Base-by-base conservation (phyloP, 2,888 invertebrate species). In the Tholera decimalis region DNA sequence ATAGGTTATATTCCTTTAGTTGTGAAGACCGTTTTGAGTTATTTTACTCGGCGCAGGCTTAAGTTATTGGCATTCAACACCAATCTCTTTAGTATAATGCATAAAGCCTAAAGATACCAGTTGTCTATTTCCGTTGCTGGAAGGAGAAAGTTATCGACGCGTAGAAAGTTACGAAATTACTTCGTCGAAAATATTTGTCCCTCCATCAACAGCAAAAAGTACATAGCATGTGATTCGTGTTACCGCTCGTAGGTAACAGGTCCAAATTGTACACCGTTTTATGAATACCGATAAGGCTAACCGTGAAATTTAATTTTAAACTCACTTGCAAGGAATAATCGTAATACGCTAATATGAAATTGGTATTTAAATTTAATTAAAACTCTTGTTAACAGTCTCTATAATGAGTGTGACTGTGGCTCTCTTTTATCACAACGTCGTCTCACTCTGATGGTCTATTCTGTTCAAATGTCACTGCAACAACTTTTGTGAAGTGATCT, bases 301-400 rank as follows among this genome's bases (percentile, higher is more conserved):
- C 15, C n/a, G 18, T 46, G 35, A 46, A 35, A 46, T 46, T 20
- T 35, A 35, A 22, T 63, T 61, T 61, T 33, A 20, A 33, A 44
- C 15, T 5, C 11, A 59, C 24, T 1, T 30, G n/a, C 28, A 11
- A 24, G 7, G 43, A 22, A 7, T 24, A 13, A 22, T 13, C 7
- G 3, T 24, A 9, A 13, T 13, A 22, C n/a, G n/a, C 15, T 30
- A 1, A 46, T 9, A 47, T 24, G 35, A 49, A 47, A 44, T 28
- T 35, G 65, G 18, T 6, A n/a, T 41, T 39, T 47, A 8, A n/a
- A 20, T 26, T 8, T 2, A 28, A 20, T 54, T 11, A 37, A n/a
- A 49, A 24, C 13, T 15, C 1, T 15, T 26, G 15, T 15, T 44
- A 24, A 18, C 18, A 20, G 20, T 1, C 20, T 1, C 18, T 1